Conservation (phyloP, 2,797 vertebrate species). For the Apogon hyalosoma region DNA sequence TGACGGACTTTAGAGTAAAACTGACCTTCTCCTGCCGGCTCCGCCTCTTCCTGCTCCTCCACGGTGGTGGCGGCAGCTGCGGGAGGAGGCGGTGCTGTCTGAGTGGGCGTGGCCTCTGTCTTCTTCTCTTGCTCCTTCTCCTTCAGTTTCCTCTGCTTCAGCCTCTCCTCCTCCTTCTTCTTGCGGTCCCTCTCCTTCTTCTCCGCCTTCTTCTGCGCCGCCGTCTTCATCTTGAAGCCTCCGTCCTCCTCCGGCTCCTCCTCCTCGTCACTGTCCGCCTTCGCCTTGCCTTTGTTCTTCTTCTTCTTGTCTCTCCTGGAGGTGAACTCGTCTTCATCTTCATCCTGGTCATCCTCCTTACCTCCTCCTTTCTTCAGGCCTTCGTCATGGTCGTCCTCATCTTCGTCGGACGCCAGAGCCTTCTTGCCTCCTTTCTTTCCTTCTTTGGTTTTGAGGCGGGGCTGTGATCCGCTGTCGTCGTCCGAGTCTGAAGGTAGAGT, state of each 20-base stretch:
- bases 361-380: slow-evolving; percentile 69
- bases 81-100: background rate
- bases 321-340: slow-evolving; percentile 84
- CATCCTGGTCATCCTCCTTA: slow-evolving; percentile 52
- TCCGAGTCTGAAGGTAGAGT: slow-evolving; percentile 80
- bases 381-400: slow-evolving; percentile 78
- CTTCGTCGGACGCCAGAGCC: slow-evolving; percentile 77
- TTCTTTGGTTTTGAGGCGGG: slow-evolving; percentile 81
- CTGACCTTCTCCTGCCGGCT: slow-evolving; percentile 80
- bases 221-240: slow-evolving; percentile 93
- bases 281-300: slow-evolving; percentile 84
- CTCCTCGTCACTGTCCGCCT: slow-evolving; percentile 74
- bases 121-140: slow-evolving; percentile 67
- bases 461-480: slow-evolving; percentile 82
- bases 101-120: slow-evolving; percentile 53
- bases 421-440: slow-evolving; percentile 79
- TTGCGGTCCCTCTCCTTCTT: slow-evolving; percentile 95
- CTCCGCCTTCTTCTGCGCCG: slow-evolving; percentile 97
- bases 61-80: background rate
- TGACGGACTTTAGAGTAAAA: background rate
- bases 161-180: slow-evolving; percentile 90
- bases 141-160: slow-evolving; percentile 83
- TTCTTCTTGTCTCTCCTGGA: slow-evolving; percentile 85
- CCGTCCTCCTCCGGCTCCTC: slow-evolving; percentile 77
- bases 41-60: slow-evolving; percentile 77